Base-by-base conservation (phyloP, 1,140 invertebrate species). In the Ganaspis sp. region DNA sequence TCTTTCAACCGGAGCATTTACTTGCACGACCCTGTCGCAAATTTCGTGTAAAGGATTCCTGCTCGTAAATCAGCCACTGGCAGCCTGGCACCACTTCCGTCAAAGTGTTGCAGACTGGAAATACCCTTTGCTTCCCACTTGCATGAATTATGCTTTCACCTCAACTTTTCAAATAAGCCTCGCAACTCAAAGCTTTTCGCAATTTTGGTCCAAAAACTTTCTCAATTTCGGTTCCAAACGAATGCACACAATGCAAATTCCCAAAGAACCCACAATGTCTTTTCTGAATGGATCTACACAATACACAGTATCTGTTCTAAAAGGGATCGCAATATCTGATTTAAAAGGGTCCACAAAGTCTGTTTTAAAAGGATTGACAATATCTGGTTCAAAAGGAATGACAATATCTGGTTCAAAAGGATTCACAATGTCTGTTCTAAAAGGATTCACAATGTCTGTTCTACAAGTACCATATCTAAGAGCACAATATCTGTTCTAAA, bases 31-130 rank as follows among this genome's bases (percentile, higher is more conserved):
- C 86, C 86, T 86, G 81, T 82, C 80, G 84, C 85, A 86, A 87
- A 88, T 86, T 83, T 89, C 80, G 79, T 78, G 81, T 82, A 83
- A 88, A 88, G 85, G 81, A 83, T 89, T 87, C 84, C 74, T 53
- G 40, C 73, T 80, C 84, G 79, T 88, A 87, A 89, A 89, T 90
- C 86, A 89, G 69, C 78, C 76, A 45, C 69, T 64, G 58, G 26
- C 58, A 64, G 21, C 1, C 58, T 64, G 58, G 77, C 71, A 79
- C 71, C 76, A 79, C 79, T 64, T 83, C 77, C 77, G 80, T 82
- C 78, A 85, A 81, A 79, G 78, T 78, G 74, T 76, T 76, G 11
- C 17, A 49, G 69, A 75, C 78, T 72, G 72, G 75, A 80, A 75
- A 80, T 77, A 80, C 75, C 73, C 70, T 83, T 83, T 79, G 77